phyloP scores from a whole-genome alignment of 2,888 invertebrate species.

The Margaritifera margaritifera region DNA sequence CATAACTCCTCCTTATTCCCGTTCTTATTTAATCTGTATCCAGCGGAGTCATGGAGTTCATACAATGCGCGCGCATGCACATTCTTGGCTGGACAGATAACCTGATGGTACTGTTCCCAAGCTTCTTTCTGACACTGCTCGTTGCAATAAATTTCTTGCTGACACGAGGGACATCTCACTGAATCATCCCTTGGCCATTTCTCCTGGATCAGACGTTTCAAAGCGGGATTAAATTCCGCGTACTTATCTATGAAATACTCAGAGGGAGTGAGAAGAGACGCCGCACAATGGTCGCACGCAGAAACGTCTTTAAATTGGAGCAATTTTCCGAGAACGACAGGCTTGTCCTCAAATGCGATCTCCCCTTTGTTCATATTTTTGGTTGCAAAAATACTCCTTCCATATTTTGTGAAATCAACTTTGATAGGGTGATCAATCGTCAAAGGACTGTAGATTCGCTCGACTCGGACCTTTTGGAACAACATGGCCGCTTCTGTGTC shows the following conservation, averaged over 20 bases:
- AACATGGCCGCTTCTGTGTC: slow-evolving; percentile 54
- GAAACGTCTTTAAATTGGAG: slow-evolving; percentile 82
- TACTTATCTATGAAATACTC: slow-evolving; percentile 74
- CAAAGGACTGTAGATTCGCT: slow-evolving; percentile 59
- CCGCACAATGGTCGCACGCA: slow-evolving; percentile 92
- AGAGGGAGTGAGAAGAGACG: slow-evolving; percentile 89
- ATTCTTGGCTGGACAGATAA: slow-evolving; percentile 77
- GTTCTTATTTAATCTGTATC: slow-evolving; percentile 38
- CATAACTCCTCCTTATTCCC: slow-evolving; percentile 48
- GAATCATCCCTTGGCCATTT: slow-evolving; percentile 56
- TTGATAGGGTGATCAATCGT: slow-evolving; percentile 50
- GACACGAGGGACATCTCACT: slow-evolving; percentile 49
- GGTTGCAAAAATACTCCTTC: slow-evolving; percentile 86
- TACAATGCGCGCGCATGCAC: slow-evolving; percentile 45
- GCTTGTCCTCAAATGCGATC: slow-evolving; percentile 88
- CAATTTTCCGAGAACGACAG: slow-evolving; percentile 91
- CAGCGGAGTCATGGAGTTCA: slow-evolving; percentile 50
- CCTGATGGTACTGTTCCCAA: slow-evolving; percentile 83
- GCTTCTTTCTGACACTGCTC: slow-evolving; percentile 81
- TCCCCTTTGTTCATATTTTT: slow-evolving; percentile 79
- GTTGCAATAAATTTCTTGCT: slow-evolving; percentile 71
- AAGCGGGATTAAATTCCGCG: slow-evolving; percentile 25
- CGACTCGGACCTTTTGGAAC: slow-evolving; percentile 63
- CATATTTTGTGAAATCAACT: slow-evolving; percentile 75
- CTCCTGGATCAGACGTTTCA: slow-evolving; percentile 42